Evolutionary conservation across 2,888 invertebrate species (phyloP).

Genomic region (Tribolium freemani): DNA sequence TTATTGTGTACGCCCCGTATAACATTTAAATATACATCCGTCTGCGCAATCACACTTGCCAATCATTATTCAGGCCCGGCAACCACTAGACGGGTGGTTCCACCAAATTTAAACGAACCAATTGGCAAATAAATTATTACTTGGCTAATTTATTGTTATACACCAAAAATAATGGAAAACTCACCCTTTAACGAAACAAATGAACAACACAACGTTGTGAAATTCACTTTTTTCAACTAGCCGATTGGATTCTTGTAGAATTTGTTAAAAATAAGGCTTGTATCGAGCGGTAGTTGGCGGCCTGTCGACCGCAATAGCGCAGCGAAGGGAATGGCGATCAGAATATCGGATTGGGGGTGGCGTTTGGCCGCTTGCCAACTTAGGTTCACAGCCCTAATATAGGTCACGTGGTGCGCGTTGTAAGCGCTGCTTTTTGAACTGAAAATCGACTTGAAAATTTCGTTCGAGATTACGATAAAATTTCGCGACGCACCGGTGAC

Average conservation of each 20-base stretch:
- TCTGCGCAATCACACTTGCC: background rate
- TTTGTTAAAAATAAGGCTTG: background rate
- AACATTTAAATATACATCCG: background rate
- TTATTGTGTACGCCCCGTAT: background rate
- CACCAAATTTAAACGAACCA: background rate
- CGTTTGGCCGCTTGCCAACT: conserved; percentile 31
- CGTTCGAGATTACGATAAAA: background rate
- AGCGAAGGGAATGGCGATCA: conserved; percentile 15
- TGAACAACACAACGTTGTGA: too few relatives aligned
- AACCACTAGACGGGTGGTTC: background rate
- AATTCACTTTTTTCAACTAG: background rate
- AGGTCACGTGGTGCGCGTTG: conserved; percentile 12
- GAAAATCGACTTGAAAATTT: background rate
- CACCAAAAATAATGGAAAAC: too few relatives aligned
- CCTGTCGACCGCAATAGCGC: conserved; percentile 7
- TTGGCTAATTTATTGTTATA: too few relatives aligned
- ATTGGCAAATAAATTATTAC: background rate
- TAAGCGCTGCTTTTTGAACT: background rate
- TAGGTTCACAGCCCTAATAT: conserved; percentile 22
- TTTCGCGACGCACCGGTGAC: background rate
- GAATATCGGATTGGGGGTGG: conserved; percentile 5
- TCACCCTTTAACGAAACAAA: too few relatives aligned
- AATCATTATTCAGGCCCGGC: background rate
- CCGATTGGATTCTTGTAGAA: too few relatives aligned
- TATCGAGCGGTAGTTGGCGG: background rate